Base-by-base conservation (phyloP, 1,140 invertebrate genomes). In the Teleopsis dalmanni region DNA sequence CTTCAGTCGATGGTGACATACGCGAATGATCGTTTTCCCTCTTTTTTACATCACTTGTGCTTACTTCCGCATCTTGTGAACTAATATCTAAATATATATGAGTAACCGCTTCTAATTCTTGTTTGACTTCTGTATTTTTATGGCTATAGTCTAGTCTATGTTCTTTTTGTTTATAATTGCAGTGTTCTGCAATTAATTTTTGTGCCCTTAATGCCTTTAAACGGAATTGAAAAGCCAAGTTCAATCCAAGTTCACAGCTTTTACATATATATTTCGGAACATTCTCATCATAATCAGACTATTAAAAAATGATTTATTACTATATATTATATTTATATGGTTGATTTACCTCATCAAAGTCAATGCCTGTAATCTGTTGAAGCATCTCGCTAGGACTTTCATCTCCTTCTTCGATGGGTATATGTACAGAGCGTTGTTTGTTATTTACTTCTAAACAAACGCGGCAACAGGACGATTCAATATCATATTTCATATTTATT, bases 371-470 rank as follows among this genome's bases (percentile, higher is more conserved):
- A 13, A 67, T 54, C 21, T 57, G 56, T 33, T 52, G 55, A 11
- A 67, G 52, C 64, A 67, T 67, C 50, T 66, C 59, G 52, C 62
- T 60, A 22, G 64, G 64, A 7, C 64, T 55, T 52, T 67, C 64
- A 42, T 67, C 64, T 16, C 59, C 63, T 42, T 67, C 64, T 10
- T 67, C 64, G 8, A 61, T 54, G 16, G 58, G 41, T 35, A 60
- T 59, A 14, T 67, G 58, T 34, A 67, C 53, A 5, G 55, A 50
- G 40, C 62, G 59, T 25, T 67, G 43, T 8, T 62, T 55, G 25
- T 54, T 37, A 42, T 51, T 54, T 14, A 51, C 47, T 34, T 57
- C 57, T 37, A 67, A 51, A 48, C 64, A 67, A 27, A 67, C 55
- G 10, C 64, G 61, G 27, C 64, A 67, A 40, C 47, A n/a, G n/a